Percentiles rank a stretch among this genome's conserved stretches.
phyloP scores from a whole-genome alignment of 2,113 vertebrate species.

The Oncorhynchus keta region DNA sequence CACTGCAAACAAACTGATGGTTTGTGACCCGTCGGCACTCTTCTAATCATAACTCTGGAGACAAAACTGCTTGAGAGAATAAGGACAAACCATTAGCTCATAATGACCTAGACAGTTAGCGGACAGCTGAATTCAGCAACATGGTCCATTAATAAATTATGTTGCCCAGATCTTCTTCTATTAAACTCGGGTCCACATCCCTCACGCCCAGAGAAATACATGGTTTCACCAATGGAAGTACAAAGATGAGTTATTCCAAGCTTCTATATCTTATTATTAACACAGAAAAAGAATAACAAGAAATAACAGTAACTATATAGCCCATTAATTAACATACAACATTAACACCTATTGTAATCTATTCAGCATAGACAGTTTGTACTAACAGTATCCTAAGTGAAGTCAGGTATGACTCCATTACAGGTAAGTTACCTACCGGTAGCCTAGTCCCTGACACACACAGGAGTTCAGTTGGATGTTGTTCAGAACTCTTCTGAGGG shows the following conservation, averaged over 20 bases:
- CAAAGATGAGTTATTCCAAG: no score
- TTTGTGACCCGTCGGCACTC: neutral
- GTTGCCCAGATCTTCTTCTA: neutral
- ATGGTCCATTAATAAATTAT: neutral
- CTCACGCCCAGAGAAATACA: neutral
- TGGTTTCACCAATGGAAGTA: no score
- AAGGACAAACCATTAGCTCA: neutral
- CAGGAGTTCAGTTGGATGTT: neutral
- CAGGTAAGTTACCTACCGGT: neutral
- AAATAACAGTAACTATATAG: no score
- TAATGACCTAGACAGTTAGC: neutral
- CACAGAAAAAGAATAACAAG: no score
- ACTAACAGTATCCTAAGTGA: neutral
- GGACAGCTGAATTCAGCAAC: neutral
- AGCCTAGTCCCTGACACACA: neutral
- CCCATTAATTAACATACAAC: neutral
- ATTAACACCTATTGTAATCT: neutral
- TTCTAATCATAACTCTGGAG: neutral
- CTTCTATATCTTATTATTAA: no score
- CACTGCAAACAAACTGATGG: no score
- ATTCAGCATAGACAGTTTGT: neutral
- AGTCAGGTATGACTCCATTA: no score
- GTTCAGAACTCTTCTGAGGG: neutral
- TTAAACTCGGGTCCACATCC: neutral
- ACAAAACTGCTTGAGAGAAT: neutral